Base-by-base conservation (phyloP, 2,797 vertebrate species). In the Amblyopsis hoosieri region DNA sequence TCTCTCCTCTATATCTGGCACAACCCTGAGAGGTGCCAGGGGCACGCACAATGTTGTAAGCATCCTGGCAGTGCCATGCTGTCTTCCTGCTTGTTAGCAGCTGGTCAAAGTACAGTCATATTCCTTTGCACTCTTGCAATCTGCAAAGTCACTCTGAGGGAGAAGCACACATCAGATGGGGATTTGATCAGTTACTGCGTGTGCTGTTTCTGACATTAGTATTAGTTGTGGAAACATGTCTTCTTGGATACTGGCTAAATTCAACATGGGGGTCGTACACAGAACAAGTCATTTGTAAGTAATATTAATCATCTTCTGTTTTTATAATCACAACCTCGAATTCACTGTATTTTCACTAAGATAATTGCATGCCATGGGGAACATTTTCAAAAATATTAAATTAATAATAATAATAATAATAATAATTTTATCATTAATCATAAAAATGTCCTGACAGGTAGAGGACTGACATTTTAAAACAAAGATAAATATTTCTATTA, bases 81-180 rank as follows among this genome's bases (percentile, higher is more conserved):
- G 64, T 85, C 72, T 79, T 74, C 55, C 59, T 82, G 78, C 84
- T 78, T 87, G 82, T 86, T 85, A 89, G 85, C 87, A 87, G 84
- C 84, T 90, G 89, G 80, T 86, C 74, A 78, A 82, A 86, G 65
- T 75, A 72, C 79, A 82, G 78, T 86, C 84, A 57, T 54, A 76
- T 70, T 74, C 75, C 70, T 83, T 69, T 77, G 76, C 72, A 78
- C 67, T 85, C 78, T 29, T 29, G 23, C 23, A 52, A 74, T 79
- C 37, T 9, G 62, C 65, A 72, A 79, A 75, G 76, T 69, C 69
- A 82, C 70, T 76, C 42, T 46, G 61, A 81, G 77, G 76, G 80
- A 74, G 64, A 66, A 66, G 72, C 54, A 56, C 55, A 57, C 71
- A 64, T 63, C 48, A 46, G 61, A 74, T 53, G 57, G 42, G 52